phyloP scores from a whole-genome alignment of 2,113 vertebrate genomes.

The Lonchura striata region DNA sequence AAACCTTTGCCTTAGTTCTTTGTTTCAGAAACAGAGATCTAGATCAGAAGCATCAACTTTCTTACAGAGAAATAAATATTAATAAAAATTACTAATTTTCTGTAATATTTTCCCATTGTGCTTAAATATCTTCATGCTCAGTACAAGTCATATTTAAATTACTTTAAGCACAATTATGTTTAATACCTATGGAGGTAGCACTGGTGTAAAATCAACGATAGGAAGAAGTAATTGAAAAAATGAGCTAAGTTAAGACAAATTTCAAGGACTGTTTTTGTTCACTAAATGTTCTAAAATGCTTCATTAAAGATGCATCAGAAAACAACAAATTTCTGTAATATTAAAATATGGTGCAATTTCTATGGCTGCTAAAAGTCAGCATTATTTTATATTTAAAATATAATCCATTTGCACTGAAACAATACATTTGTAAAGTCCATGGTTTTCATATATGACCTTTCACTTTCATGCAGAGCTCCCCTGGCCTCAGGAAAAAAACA shows the following conservation, averaged over 20 bases:
- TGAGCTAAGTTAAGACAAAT: neutral
- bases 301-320: neutral
- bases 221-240: neutral
- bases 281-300: neutral
- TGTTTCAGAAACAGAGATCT: neutral
- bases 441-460: neutral
- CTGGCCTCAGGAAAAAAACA: neutral
- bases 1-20: neutral
- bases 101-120: rapidly evolving
- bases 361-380: neutral
- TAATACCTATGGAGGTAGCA: neutral
- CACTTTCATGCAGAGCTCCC: neutral
- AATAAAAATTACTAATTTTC: neutral
- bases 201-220: neutral
- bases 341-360: neutral
- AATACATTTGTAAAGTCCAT: neutral
- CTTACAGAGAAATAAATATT: neutral
- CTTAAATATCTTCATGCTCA: neutral
- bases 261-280: neutral
- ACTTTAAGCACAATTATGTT: neutral
- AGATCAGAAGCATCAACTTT: neutral
- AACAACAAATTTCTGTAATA: neutral
- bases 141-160: neutral
- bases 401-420: neutral
- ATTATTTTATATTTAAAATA: neutral